These are phyloP conservation scores for Zygogramma bicolorata DNA, from an alignment of 2,888 invertebrate species.

Conservation along the genomic window DNA sequence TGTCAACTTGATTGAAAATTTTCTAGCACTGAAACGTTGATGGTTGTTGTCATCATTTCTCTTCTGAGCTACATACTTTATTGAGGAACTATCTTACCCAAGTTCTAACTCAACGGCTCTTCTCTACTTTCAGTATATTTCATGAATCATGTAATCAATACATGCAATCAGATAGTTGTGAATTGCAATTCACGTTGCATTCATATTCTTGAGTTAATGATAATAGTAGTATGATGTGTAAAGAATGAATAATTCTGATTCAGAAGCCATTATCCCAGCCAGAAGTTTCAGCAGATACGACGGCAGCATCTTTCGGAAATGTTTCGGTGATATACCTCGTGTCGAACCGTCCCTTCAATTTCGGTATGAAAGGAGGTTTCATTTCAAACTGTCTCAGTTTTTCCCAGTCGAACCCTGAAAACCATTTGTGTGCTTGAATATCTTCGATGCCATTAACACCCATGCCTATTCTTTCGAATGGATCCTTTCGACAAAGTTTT, in stretches of 20 bases:
- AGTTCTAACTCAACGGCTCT: too few species aligned
- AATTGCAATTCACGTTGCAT: too few species aligned
- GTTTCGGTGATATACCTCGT: conserved; percentile 82
- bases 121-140: too few species aligned
- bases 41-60: too few species aligned
- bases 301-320: conserved; percentile 63
- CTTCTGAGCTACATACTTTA: too few species aligned
- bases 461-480: conserved; percentile 77
- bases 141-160: too few species aligned
- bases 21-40: too few species aligned
- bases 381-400: conserved; percentile 76
- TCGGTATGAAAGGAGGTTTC: conserved; percentile 80
- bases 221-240: background rate
- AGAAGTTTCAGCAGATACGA: conserved; percentile 19
- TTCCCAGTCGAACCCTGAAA: conserved; percentile 90
- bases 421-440: conserved; percentile 91
- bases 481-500: conserved; percentile 77
- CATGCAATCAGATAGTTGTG: too few species aligned
- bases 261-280: conserved; percentile 28
- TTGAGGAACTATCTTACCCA: too few species aligned
- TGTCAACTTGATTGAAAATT: too few species aligned
- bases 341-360: conserved; percentile 77
- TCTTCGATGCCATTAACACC: conserved; percentile 87
- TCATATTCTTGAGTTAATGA: too few species aligned
- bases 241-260: background rate